Evolutionary conservation across 2,797 vertebrate species (phyloP).

Genomic region (Eremophila alpestris): DNA sequence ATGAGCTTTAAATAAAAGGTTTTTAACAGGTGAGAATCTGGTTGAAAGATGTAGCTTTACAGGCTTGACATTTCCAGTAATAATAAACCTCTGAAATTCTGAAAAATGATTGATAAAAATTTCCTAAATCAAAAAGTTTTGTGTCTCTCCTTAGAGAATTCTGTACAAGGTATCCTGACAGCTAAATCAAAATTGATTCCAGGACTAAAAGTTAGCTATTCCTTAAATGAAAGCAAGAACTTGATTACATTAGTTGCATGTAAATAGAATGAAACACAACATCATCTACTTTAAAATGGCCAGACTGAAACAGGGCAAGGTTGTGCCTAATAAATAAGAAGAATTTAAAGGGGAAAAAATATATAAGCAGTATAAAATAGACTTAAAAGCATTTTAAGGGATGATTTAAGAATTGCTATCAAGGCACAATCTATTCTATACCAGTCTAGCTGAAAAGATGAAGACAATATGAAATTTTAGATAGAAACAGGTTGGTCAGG

Average conservation of each 20-base stretch:
- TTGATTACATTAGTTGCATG: background rate
- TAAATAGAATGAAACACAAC: background rate
- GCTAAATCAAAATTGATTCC: background rate
- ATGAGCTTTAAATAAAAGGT: background rate
- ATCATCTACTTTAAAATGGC: background rate
- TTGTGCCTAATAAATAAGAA: background rate
- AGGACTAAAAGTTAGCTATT: background rate
- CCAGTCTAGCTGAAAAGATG: background rate
- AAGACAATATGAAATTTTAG: background rate
- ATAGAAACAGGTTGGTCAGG: background rate
- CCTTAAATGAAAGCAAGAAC: background rate
- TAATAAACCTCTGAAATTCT: background rate
- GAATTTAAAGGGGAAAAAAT: background rate
- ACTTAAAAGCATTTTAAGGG: background rate
- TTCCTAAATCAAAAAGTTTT: constrained; percentile 13
- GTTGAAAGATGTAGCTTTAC: background rate
- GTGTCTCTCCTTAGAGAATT: background rate
- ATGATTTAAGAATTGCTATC: background rate
- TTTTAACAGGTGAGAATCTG: background rate
- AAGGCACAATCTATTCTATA: background rate
- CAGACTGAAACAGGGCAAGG: background rate
- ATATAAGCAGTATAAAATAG: background rate
- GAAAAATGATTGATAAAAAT: constrained; percentile 19
- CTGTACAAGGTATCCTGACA: background rate
- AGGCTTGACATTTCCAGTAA: background rate